Conservation (phyloP, 2,113 vertebrate genomes). For the Mustela nigripes region DNA sequence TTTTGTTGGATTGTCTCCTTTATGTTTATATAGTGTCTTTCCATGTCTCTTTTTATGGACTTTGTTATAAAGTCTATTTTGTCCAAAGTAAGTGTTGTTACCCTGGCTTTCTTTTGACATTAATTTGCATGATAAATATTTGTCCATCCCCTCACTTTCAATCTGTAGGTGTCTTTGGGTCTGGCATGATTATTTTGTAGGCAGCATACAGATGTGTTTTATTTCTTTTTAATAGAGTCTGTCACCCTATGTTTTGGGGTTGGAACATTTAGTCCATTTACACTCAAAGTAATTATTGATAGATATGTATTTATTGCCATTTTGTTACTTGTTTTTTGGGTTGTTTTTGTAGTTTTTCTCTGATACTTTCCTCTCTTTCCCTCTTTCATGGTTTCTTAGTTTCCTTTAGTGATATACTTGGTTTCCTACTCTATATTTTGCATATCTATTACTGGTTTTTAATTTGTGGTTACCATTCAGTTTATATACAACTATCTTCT, state of each 20-base stretch:
- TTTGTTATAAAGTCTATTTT: neutral
- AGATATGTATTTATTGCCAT: neutral
- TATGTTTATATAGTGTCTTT: neutral
- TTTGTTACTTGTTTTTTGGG: neutral
- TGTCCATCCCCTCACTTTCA: neutral
- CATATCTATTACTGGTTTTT: neutral
- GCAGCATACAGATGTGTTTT: neutral
- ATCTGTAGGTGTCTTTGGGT: neutral
- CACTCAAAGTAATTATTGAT: neutral
- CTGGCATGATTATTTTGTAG: neutral
- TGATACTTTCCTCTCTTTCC: neutral
- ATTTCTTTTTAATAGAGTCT: neutral
- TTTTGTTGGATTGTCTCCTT: neutral
- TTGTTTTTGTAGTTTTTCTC: neutral
- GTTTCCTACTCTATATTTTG: neutral
- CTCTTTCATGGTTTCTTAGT: neutral
- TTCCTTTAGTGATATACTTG: neutral
- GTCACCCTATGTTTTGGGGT: neutral
- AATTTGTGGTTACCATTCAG: neutral
- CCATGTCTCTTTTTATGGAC: neutral
- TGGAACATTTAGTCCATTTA: neutral
- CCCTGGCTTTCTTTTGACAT: neutral
- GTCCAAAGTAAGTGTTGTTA: neutral
- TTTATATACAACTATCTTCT: neutral
- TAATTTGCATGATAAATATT: neutral